These are phyloP conservation scores for Ceratoteleas bidentatus DNA, from an alignment of 1,140 invertebrate genomes.

Conservation along the genomic window DNA sequence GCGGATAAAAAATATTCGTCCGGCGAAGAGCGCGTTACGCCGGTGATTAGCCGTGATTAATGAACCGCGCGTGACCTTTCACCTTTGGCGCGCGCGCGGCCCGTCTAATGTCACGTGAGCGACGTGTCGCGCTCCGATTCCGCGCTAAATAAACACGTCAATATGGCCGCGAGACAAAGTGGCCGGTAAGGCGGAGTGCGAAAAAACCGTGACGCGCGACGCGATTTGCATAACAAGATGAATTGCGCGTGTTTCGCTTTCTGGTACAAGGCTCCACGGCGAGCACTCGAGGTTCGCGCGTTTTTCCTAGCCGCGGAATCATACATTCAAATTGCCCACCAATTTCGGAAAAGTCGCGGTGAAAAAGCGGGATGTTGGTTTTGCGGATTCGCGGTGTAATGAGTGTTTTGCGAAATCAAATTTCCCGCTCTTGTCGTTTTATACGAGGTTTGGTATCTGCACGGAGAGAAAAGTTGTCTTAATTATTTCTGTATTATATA, in stretches of 20 bases:
- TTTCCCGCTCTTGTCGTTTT: neutral
- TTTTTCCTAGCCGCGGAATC: neutral
- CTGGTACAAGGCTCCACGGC: too few relatives aligned
- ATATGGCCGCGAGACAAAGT: conserved; percentile 39
- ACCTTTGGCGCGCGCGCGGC: conserved; percentile 37
- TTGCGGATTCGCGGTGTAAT: too few relatives aligned
- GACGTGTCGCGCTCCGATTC: conserved; percentile 56
- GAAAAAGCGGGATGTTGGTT: neutral
- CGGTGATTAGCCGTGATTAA: conserved; percentile 60
- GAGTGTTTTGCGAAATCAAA: neutral
- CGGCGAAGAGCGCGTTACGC: conserved; percentile 31
- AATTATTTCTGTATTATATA: too few relatives aligned
- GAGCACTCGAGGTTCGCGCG: neutral
- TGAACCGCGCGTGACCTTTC: conserved; percentile 45
- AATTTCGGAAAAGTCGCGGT: neutral
- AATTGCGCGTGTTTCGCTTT: conserved; percentile 4
- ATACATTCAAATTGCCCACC: neutral
- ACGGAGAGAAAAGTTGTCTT: too few relatives aligned
- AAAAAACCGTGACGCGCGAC: conserved; percentile 18
- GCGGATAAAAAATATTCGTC: conserved; percentile 34
- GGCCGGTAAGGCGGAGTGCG: conserved; percentile 30
- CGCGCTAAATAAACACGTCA: conserved; percentile 61
- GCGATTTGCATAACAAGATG: conserved; percentile 30
- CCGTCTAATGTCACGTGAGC: conserved; percentile 52
- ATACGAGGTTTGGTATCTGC: too few relatives aligned